These are phyloP conservation scores for Rhizomys pruinosus DNA, from an alignment of 2,113 vertebrate species.

Conservation along the genomic window DNA sequence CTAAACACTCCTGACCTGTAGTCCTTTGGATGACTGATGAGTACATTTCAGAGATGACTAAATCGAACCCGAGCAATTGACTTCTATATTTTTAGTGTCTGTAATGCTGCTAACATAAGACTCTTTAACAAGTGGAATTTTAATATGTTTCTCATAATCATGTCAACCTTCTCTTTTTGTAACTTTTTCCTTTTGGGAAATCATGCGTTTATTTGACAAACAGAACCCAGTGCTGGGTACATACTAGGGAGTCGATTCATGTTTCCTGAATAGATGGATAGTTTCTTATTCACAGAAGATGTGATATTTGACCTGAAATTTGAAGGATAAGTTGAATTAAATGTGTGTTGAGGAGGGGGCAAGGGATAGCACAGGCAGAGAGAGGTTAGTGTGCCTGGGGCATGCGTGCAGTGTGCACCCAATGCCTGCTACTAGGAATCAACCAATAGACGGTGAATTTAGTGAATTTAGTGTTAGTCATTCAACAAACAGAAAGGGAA, in stretches of 20 bases:
- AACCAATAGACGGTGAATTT: background rate
- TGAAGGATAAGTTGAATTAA: conserved; percentile 44
- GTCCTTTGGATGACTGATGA: background rate
- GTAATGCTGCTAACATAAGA: conserved; percentile 25
- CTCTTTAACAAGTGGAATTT: conserved; percentile 28
- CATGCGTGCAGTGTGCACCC: background rate
- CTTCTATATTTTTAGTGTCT: conserved; percentile 15
- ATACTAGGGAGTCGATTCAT: conserved; percentile 58
- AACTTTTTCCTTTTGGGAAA: conserved; percentile 33
- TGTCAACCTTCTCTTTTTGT: conserved; percentile 43
- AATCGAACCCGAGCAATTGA: background rate
- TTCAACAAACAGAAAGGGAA: background rate
- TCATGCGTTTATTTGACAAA: conserved; percentile 66
- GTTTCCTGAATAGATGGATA: conserved; percentile 55
- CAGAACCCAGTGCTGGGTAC: conserved; percentile 32
- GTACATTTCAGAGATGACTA: conserved; percentile 31
- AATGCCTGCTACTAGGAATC: background rate
- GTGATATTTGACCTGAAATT: conserved; percentile 48
- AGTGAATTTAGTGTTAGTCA: conserved; percentile 21
- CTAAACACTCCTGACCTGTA: background rate
- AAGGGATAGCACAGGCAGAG: background rate
- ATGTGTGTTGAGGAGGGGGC: background rate
- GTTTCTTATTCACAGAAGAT: conserved; percentile 59
- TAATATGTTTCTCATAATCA: conserved; percentile 34
- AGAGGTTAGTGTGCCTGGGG: background rate